Base-by-base conservation (phyloP, 2,113 vertebrate genomes). In the Platichthys flesus region DNA sequence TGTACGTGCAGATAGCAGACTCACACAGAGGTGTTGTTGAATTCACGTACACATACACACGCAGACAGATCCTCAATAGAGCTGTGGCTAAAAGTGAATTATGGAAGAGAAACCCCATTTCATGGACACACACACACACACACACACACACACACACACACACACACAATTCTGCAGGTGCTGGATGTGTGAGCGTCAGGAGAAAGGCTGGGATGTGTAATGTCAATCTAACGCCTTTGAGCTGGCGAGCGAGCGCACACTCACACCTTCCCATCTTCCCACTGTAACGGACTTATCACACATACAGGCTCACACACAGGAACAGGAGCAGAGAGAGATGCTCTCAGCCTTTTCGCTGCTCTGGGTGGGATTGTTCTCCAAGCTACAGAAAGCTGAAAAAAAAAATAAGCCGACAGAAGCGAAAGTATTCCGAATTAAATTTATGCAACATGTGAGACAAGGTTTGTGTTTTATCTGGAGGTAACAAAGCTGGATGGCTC, bases 221-320 rank as follows among this genome's bases (percentile, higher is more conserved):
- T 79, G 78, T 47, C 77, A 87, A 89, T 87, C 76, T 88, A 81
- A 90, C 86, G 78, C 88, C 76, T 85, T 2, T 56, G 55, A 67
- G 80, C 58, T 37, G 23, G 28, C 66, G 49, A 65, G 45, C 23
- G 51, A 77, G 71, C 40, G 83, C 81, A 81, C 85, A 78, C 81
- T 81, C 67, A 70, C 80, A 84, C 71, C 37, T 82, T 61, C 55
- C 45, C 28, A 40, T 72, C 61, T 77, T 80, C 62, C 49, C 14
- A 42, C 76, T 60, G 72, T 82, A 69, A 78, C 56, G 23, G 65
- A 76, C 47, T 76, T 72, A 45, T 61, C 65, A 57, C 69, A 54
- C 1, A 20, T 2, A 51, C 49, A 31, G 31, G 31, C 31, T 6
- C 28, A 51, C 45, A 8, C 2, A 72, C 51, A 59, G 14, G 21